These are phyloP conservation scores for Sinhomidia bicolor DNA, from an alignment of 2,888 invertebrate genomes.

Conservation along the genomic window DNA sequence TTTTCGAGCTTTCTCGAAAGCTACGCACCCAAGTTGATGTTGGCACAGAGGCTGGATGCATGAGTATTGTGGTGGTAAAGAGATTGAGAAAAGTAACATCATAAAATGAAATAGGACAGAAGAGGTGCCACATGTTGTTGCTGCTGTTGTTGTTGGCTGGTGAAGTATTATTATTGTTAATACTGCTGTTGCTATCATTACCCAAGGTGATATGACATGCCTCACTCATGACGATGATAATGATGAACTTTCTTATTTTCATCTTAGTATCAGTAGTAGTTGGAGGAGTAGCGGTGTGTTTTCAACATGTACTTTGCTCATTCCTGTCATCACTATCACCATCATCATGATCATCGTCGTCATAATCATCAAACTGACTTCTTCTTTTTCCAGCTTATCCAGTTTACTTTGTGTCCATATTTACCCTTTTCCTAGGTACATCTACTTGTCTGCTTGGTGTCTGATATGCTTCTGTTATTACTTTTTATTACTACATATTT, in stretches of 20 bases:
- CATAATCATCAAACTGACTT: not conserved
- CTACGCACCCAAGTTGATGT: not conserved
- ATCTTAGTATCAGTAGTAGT: too few relatives aligned
- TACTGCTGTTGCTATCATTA: not conserved
- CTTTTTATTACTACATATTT: not conserved
- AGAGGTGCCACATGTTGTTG: conserved; percentile 38
- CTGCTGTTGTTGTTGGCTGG: not conserved
- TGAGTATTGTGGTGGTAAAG: too few relatives aligned
- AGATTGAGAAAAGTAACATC: not conserved
- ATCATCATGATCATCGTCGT: not conserved
- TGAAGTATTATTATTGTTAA: not conserved
- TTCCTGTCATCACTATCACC: not conserved
- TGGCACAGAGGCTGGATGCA: not conserved
- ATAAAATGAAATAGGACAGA: not conserved
- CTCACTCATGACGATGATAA: conserved; percentile 20
- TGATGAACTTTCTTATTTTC: not conserved
- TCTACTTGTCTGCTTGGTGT: conserved; percentile 13
- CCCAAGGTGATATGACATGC: not conserved
- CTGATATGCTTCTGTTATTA: not conserved
- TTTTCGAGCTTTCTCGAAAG: too few relatives aligned
- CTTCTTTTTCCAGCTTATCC: not conserved
- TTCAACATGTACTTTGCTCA: too few relatives aligned
- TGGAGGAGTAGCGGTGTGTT: too few relatives aligned
- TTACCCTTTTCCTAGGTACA: not conserved
- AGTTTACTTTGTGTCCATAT: not conserved